Base-by-base conservation (phyloP, 2,888 invertebrate species). In the Ligdia adustata region DNA sequence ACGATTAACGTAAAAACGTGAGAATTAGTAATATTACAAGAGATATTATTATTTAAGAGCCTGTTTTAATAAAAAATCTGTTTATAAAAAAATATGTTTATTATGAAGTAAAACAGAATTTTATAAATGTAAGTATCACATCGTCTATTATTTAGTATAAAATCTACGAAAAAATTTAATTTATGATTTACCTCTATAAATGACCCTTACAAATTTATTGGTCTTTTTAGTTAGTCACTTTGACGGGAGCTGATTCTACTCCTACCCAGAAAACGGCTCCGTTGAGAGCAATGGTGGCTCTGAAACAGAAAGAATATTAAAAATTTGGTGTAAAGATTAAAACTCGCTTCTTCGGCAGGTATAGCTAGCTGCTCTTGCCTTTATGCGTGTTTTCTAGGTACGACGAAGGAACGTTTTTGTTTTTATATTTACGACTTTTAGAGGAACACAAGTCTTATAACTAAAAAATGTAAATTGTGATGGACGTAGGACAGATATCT, bases 191-290 rank as follows among this genome's bases (percentile, higher is more conserved):
- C 7, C n/a, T 22, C 22, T 22, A 22, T 6, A n/a, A 6, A 22
- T n/a, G n/a, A n/a, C n/a, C n/a, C n/a, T n/a, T n/a, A 4, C 7
- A 6, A 22, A 16, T 14, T 11, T 20, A 16, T 5, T 7, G 18
- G 6, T 26, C 24, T 5, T 15, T 34, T 69, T 69, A 73, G 48
- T 64, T 71, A 44, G 67, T 66, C n/a, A 94, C 92, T 76, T 90
- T 91, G 43, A 94, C 82, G 29, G 91, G 91, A 40, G 91, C 92
- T 18, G 92, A 92, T 69, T 93, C 92, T 37, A 93, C 91, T 31
- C 91, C 91, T 2, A 93, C 93, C 95, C 95, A 95, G 84, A 93
- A 95, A 7, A 91, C 91, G 3, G 91, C 93, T n/a, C 94, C 94
- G 70, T 93, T 92, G 69, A 91, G 82, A 20, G 93, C 95, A 42